Evolutionary conservation across 2,113 vertebrate genomes (phyloP), one percentile per base, ranked within the genome.

Genomic region (Gambusia holbrooki): DNA sequence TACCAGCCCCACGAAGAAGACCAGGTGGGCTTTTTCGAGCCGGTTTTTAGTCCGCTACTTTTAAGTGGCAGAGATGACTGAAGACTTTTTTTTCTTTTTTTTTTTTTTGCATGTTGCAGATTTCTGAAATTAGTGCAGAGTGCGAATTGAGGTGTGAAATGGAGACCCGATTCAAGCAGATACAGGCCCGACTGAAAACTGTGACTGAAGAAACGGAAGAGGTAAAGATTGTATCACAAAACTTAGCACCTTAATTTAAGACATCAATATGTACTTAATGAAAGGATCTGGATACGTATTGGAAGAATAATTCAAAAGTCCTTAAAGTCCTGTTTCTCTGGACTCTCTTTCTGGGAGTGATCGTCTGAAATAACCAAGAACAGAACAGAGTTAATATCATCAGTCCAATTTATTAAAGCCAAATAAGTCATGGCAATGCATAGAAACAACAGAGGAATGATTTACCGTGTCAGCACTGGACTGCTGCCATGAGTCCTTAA

Each of bases 1-100:
- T 96, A 95, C 86, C 96, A 96, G 69, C 95, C 96, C 2, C 95
- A 98, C 0, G 96, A 97, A 2, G 96, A 94, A 1, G 96, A 97
- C 87, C 94, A 96, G 95, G 96, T 97, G 51, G 11, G 80, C 45
- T 2, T 65, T 61, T 70, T 29, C 10, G 3, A 58, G 10, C 14
- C 32, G 2, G 22, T 12, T 25, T 2, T 37, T 2, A 17, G 11
- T 65, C 2, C 1, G 11, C 33, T 12, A n/a, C 29, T 65, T 22
- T 25, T 0, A 5, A 19, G 74, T 40, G 4, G 19, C 33, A 48
- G 45, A 65, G n/a, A 29, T 3, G 33, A 58, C 22, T 74, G 13
- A 40, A 35, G 2, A 30, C 12, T 48, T 22, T 40, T 22, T 2
- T 48, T 22, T 40, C 17, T 2, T 48, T 22, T 48, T 22, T 40